Evolutionary conservation across 2,797 vertebrate species (phyloP).

Genomic region (Paratrypauchen microcephalus): DNA sequence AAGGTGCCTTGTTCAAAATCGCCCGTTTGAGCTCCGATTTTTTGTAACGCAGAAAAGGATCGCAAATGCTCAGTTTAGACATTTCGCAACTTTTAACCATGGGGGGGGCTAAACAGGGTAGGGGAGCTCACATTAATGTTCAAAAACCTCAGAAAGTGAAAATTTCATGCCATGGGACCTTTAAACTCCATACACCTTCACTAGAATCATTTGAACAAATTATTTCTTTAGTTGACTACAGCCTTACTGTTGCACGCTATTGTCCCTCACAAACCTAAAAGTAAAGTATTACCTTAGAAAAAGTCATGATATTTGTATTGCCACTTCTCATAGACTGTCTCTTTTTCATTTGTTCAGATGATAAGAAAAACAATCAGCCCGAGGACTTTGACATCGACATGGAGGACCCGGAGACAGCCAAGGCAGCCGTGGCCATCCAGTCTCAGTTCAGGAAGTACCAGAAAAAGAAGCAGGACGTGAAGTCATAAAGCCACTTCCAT

Average conservation of each 20-base stretch:
- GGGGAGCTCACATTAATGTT: too few relatives aligned
- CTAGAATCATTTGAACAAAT: too few relatives aligned
- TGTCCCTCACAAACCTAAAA: background rate
- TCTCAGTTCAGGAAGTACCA: conserved; percentile 98
- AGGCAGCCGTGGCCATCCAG: conserved; percentile 93
- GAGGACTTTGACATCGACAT: conserved; percentile 95
- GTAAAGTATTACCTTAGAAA: background rate
- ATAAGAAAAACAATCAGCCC: conserved; percentile 84
- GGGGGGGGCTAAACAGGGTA: too few relatives aligned
- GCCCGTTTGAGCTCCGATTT: too few relatives aligned
- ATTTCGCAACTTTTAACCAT: too few relatives aligned
- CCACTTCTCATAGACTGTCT: background rate
- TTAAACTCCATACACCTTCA: too few relatives aligned
- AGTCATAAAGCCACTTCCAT: conserved; percentile 80
- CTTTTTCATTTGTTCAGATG: conserved; percentile 59
- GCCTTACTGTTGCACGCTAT: background rate
- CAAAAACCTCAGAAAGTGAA: too few relatives aligned
- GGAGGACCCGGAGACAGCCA: conserved; percentile 90
- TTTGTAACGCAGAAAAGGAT: too few relatives aligned
- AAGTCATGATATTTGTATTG: background rate
- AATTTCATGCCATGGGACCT: too few relatives aligned
- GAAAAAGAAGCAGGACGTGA: conserved; percentile 91
- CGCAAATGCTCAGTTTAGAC: too few relatives aligned
- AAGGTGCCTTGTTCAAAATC: too few relatives aligned
- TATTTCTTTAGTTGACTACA: too few relatives aligned